Conservation (phyloP, 2,888 invertebrate species). For the Noctua janthe region DNA sequence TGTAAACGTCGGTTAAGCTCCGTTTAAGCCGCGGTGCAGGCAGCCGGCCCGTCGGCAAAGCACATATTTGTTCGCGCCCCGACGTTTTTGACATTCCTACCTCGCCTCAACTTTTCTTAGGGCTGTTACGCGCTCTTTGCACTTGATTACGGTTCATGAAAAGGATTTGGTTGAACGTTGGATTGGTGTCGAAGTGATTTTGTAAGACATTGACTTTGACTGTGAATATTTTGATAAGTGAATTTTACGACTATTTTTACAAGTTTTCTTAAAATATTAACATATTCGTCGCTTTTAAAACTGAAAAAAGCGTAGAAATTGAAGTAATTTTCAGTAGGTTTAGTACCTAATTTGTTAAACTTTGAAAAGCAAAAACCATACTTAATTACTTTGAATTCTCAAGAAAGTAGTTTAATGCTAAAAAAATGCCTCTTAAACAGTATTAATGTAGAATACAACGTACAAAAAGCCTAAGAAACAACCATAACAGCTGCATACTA, state of each 20-base stretch:
- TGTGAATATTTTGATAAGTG: not conserved
- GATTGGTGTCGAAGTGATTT: not conserved
- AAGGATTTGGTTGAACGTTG: not conserved
- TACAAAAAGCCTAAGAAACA: constrained; percentile 6
- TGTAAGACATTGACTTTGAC: not conserved
- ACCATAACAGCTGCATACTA: not conserved
- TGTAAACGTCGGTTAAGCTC: constrained; percentile 64
- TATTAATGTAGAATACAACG: not conserved
- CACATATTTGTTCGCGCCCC: constrained; percentile 89
- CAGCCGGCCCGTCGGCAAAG: constrained; percentile 77
- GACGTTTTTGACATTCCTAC: constrained; percentile 87
- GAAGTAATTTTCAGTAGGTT: too few species aligned
- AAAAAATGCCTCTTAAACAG: not conserved
- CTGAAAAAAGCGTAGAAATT: not conserved
- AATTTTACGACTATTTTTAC: not conserved
- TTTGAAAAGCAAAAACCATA: not conserved
- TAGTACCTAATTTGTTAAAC: not conserved
- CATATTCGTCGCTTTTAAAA: not conserved
- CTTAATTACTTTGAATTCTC: not conserved
- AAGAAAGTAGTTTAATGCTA: not conserved
- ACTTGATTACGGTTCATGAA: constrained; percentile 66
- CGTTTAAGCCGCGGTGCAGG: constrained; percentile 59
- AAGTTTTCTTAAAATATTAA: not conserved
- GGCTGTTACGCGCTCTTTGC: constrained; percentile 79
- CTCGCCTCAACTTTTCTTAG: constrained; percentile 87